Base-by-base conservation (phyloP, 2,797 vertebrate species). In the Coilia nasus region DNA sequence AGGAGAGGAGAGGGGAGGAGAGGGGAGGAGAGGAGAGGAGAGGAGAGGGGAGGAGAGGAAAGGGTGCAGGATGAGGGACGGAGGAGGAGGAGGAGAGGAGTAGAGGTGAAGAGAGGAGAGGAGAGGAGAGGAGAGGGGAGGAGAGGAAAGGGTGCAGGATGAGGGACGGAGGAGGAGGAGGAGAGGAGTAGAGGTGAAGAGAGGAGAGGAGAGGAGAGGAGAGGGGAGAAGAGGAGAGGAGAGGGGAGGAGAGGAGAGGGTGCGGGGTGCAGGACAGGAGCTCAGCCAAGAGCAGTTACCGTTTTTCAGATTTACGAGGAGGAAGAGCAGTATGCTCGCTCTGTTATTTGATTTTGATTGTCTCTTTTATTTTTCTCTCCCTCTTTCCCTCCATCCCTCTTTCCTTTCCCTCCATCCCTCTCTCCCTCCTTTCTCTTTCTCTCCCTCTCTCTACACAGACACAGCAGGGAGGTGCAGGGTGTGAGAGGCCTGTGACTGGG, bases 251-350 rank as follows among this genome's bases (percentile, higher is more conserved):
- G 19, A 59, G 19, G 31, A 64, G 60, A 64, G 62, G 11, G 62
- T 9, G 62, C 10, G 28, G 31, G 4, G 15, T 17, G 67, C 1
- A 60, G 59, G 9, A 60, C 2, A 23, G 59, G 59, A 62, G 59
- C 28, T 14, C 28, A 19, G 67, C 67, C 67, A 75, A 75, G 67
- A 2, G 14, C 31, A 0, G 67, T 41, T 75, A 41, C 67, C 67
- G 31, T 75, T 71, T 71, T 71, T 71, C 64, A 71, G 64, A 71
- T 71, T 75, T 75, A 75, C 67, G 31, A 28, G 31, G 67, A 75
- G 67, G 67, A 75, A 41, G 25, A 75, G 67, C 28, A 75, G 31
- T 28, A 41, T 41, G 67, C 67, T 75, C 31, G 7, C 28, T 41
- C 67, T 17, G 28, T 75, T 41, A 75, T 75, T 75, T 75, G 67